Base-by-base conservation (phyloP, 2,888 invertebrate species). In the Calliopum simillimum region DNA sequence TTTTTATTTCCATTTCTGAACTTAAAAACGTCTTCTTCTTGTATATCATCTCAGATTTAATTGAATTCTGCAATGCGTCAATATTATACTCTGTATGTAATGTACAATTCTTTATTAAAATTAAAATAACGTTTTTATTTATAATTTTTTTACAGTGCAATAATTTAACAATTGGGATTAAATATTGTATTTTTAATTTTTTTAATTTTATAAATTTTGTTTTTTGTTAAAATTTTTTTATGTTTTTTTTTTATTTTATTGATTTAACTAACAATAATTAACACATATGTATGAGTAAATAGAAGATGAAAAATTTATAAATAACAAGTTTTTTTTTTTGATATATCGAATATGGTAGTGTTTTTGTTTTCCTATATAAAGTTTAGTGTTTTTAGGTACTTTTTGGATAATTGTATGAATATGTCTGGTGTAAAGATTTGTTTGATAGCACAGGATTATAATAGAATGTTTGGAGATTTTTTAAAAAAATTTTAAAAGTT, bases 361-460 rank as follows among this genome's bases (percentile, higher is more conserved):
- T 2, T 14, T 19, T n/a, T 49, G 3, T 1, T 49, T 64, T 64
- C n/a, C 33, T 63, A 21, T 47, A 47, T 64, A 41, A 64, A 33
- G 33, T 33, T 41, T 14, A 4, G 3, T 46, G 4, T 58, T n/a
- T 25, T 13, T 58, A 66, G 66, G 66, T 66, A 66, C 66, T n/a
- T 46, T 21, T 44, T 56, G 56, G 56, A 66, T 66, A 58, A 66
- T 66, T 58, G 56, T 46, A 66, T 66, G 56, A 66, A 66, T 66
- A 66, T 66, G 56, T 58, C n/a, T 55, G n/a, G 65, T 43, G 44
- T 44, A 44, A 14, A 61, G 3, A 23, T 61, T 44, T 61, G 14
- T 61, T 21, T 12, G 3, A 33, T 33, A 33, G 5, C 33, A 8
- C 33, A 33, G 33, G 25, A 3, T 25, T 25, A 5, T 25, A 4